Conservation (phyloP, 2,797 vertebrate species). For the Ctenopoma multispine region DNA sequence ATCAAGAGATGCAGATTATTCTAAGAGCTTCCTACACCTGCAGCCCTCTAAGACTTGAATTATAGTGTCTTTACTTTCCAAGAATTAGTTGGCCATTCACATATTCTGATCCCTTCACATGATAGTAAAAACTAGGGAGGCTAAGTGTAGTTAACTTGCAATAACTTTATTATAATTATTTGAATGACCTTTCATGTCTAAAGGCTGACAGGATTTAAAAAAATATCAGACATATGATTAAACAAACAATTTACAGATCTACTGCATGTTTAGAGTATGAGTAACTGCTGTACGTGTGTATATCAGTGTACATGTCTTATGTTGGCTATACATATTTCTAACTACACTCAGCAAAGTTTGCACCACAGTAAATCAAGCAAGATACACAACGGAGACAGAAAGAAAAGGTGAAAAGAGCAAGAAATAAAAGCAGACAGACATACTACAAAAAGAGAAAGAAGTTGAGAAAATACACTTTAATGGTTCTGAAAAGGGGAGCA, state of each 20-base stretch:
- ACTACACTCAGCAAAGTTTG: constrained; percentile 38
- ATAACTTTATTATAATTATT: neutral
- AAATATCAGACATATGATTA: constrained; percentile 14
- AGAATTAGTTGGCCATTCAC: neutral
- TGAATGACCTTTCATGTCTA: no score
- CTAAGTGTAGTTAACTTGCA: neutral
- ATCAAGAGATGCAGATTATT: neutral
- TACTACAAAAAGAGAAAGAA: constrained; percentile 30
- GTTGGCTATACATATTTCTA: constrained; percentile 38
- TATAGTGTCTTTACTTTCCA: neutral
- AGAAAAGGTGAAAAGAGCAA: constrained; percentile 1
- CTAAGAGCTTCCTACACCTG: neutral
- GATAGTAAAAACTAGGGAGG: no score
- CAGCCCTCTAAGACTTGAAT: neutral
- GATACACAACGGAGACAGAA: constrained; percentile 29
- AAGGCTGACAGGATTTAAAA: neutral
- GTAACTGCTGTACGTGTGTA: constrained; percentile 18
- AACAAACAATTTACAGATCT: constrained; percentile 21
- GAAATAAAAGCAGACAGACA: constrained; percentile 42
- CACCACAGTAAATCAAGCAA: constrained; percentile 28
- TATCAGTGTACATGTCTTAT: constrained; percentile 13
- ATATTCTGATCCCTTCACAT: neutral
- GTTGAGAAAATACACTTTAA: constrained; percentile 49
- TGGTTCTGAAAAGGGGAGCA: constrained; percentile 55
- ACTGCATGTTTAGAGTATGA: neutral